Conservation (phyloP, 2,113 vertebrate genomes). For the Hoplias malabaricus region DNA sequence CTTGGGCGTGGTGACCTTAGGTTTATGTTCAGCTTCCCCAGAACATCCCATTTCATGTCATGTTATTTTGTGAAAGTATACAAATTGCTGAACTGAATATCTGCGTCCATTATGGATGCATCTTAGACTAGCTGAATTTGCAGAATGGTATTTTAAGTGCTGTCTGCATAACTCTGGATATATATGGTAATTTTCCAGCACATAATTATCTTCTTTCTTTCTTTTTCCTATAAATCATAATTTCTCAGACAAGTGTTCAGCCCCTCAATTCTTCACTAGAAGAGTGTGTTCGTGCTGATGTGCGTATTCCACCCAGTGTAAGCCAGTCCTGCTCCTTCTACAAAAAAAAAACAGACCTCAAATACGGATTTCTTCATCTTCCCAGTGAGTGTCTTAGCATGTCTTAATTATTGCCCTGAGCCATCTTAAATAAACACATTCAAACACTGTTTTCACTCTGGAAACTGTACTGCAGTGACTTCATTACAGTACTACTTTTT, state of each 20-base stretch:
- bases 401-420: neutral
- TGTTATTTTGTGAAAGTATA: no score
- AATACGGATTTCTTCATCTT: constrained; percentile 72
- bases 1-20: no score
- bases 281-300: constrained; percentile 71
- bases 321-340: constrained; percentile 68
- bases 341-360: constrained; percentile 45
- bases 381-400: constrained; percentile 57
- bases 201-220: neutral
- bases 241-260: constrained; percentile 51
- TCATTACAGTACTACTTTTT: neutral
- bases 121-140: no score
- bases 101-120: no score
- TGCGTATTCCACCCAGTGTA: constrained; percentile 60
- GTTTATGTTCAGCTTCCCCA: no score
- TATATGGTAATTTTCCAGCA: neutral
- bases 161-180: no score
- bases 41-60: no score
- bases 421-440: neutral
- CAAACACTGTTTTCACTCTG: neutral
- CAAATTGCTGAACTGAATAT: no score
- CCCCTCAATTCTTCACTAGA: constrained; percentile 41
- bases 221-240: constrained; percentile 21
- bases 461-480: neutral
- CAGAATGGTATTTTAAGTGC: no score